Evolutionary conservation across 2,888 invertebrate species (phyloP), one percentile per base, ranked within the genome.

Genomic region (Physocephala rufipes): DNA sequence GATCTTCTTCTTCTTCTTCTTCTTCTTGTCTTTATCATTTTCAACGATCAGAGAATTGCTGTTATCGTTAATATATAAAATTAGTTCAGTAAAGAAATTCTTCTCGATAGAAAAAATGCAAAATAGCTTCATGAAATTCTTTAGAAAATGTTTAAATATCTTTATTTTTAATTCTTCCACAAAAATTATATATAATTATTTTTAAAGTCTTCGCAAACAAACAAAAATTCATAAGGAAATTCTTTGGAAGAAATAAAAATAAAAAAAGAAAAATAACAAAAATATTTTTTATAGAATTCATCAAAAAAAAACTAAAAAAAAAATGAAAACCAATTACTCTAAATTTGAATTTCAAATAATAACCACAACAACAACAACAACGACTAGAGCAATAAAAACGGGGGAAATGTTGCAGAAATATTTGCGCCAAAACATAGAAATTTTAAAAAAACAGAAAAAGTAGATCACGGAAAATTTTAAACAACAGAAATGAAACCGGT

Each of bases 211-310:
- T 21, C 21, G 24, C 19, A 19, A 53, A 21, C 53, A n/a, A 13
- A 21, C 2, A n/a, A 53, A 53, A n/a, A 21, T 53, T 51, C 19
- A 19, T 51, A 51, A 19, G 51, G 13, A 16, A 19, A 12, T 80
- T 80, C 79, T 49, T 67, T 51, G 53, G n/a, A 62, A 30, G 5
- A 62, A 62, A 66, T 21, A 53, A 66, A 77, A 79, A 79, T 76
- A 74, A 70, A 71, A 77, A 80, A 78, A 1, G 15, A 12, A 51
- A 51, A 51, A 16, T n/a, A n/a, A n/a, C n/a, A n/a, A n/a, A n/a
- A n/a, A n/a, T n/a, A n/a, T n/a, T n/a, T n/a, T n/a, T n/a, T n/a
- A n/a, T n/a, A n/a, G n/a, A n/a, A n/a, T n/a, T n/a, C n/a, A n/a
- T n/a, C n/a, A n/a, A n/a, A n/a, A n/a, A n/a, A n/a, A n/a, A n/a